phyloP scores from a whole-genome alignment of 2,113 vertebrate genomes.

The Heterotis niloticus region DNA sequence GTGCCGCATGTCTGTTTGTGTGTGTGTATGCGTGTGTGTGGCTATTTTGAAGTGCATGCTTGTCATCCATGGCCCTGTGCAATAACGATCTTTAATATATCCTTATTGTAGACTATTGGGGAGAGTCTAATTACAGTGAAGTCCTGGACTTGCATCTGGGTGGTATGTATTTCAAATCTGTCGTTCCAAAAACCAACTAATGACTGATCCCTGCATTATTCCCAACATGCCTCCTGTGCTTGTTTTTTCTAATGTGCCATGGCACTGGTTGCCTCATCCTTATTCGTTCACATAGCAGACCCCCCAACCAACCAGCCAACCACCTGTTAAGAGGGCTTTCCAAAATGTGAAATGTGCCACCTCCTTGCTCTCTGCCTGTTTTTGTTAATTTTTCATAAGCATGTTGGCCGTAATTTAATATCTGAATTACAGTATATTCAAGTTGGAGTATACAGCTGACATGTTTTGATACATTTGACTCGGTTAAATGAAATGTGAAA shows the following conservation, averaged over 20 bases:
- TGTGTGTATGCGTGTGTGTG: conserved; percentile 2
- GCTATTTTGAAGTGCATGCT: not conserved
- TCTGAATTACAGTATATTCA: too few species aligned
- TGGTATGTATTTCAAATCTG: conserved; percentile 79
- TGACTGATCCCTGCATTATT: conserved; percentile 47
- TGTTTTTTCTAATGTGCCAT: not conserved
- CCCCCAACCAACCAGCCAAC: not conserved
- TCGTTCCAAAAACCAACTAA: conserved; percentile 67
- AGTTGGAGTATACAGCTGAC: too few species aligned
- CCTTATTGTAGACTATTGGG: conserved; percentile 94
- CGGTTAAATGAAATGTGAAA: not conserved
- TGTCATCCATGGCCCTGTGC: conserved; percentile 36
- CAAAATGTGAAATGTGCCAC: not conserved
- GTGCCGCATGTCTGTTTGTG: conserved; percentile 9
- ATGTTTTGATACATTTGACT: not conserved
- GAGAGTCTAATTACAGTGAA: conserved; percentile 80
- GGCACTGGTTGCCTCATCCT: not conserved
- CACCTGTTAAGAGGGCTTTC: not conserved
- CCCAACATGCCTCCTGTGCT: conserved; percentile 16
- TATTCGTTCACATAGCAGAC: not conserved
- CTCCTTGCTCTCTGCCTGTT: not conserved
- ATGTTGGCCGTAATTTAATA: too few species aligned
- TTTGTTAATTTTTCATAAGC: not conserved
- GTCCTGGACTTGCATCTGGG: conserved; percentile 88
- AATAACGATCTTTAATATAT: conserved; percentile 71